Evolutionary conservation across 2,797 vertebrate species (phyloP), one percentile per base, ranked within the genome.

Genomic region (Enteromius radiatus): DNA sequence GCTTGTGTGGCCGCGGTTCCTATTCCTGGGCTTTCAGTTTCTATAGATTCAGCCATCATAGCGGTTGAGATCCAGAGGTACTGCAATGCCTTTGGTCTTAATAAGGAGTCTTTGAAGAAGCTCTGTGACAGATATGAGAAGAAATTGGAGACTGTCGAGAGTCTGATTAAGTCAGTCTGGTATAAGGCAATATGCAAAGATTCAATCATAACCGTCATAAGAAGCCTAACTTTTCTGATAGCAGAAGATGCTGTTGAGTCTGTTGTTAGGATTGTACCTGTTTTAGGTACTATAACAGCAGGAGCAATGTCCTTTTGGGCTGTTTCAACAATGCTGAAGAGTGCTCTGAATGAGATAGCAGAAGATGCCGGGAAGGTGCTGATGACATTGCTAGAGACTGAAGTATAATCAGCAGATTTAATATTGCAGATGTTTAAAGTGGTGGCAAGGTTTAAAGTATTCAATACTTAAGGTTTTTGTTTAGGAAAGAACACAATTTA

Each of bases 21-120:
- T 3, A 59, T 95, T 3, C 94, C 93, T 0, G 87, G 90, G 8
- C 49, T 93, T 67, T 92, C 89, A 0, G 14, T 67, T 11, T 33
- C 64, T 38, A 33, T 38, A 10, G 64, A 67, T 67, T n/a, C n/a
- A n/a, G 4, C 19, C 0, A 86, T 94, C n/a, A 84, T 95, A 21
- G 28, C 88, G 14, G 78, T 68, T 28, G 91, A 91, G 0, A 59
- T 94, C 76, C 84, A 86, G 0, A 91, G 81, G 36, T 94, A 93
- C 80, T 92, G 91, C 47, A 75, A 86, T 45, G 90, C 90, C 71
- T 92, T 94, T 0, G 91, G 93, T 82, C 85, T 94, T 71, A 93
- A 95, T 2, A 90, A 92, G 0, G 80, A 85, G 52, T 93, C 92
- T 0, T 82, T 95, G 84, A 79, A 88, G 78, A 91, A 80, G 65